Base-by-base conservation (phyloP, 2,888 invertebrate species). In the Anaspis maculata region DNA sequence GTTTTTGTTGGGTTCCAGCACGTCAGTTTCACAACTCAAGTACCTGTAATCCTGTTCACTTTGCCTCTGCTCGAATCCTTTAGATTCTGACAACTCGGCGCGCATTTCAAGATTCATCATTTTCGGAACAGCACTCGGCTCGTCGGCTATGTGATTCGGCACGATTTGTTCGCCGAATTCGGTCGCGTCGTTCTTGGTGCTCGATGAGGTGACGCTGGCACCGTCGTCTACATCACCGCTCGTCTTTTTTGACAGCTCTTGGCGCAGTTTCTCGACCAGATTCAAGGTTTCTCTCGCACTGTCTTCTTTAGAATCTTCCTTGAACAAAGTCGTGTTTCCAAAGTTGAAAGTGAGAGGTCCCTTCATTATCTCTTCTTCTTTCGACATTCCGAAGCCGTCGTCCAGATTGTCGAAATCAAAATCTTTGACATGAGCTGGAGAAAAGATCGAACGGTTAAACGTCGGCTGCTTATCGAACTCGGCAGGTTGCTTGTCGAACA, bases 201-300 rank as follows among this genome's bases (percentile, higher is more conserved):
- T 59, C 34, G 72, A 73, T 22, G 57, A 57, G 2, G 52, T 46
- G n/a, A 56, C 48, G 34, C 57, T 59, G 6, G 52, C 49, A 5
- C 53, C 46, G 38, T 66, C 65, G 26, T 64, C 64, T 3, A 56
- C 50, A 28, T 65, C 65, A 29, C 56, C 56, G 27, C 56, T 53
- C 3, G 54, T 71, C 60, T 80, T 83, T 56, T 82, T 80, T 16
- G 72, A 73, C 50, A 83, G 68, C 54, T 79, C 79, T 73, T 80
- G 74, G 28, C 89, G 71, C 11, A 91, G 66, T 54, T 90, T 86
- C 55, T 89, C 86, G 3, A 91, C 84, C 15, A 91, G 69, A 65
- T 87, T 82, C 39, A 85, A 67, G 0, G 90, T 90, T 59, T 87
- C 89, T 41, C 84, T 73, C 0, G 84, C 83, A 48, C 83, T 83